Evolutionary conservation across 2,797 vertebrate genomes (phyloP), one percentile per base, ranked within the genome.

Genomic region (Aphelocoma californica): DNA sequence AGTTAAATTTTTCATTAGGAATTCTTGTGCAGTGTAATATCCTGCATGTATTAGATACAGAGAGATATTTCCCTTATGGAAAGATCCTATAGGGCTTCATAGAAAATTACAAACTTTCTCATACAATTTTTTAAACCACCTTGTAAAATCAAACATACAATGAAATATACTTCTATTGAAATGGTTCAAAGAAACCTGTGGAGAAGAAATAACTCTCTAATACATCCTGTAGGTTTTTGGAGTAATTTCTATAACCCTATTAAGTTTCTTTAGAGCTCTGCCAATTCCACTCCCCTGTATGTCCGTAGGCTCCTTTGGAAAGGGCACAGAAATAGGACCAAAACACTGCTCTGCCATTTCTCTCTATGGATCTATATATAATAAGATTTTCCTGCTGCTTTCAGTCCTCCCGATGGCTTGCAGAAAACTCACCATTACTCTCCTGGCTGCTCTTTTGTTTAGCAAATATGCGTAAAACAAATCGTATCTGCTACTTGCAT

Each of bases 1-100:
- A 94, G 96, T 95, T 94, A 96, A 96, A 71, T 95, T 97, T 97
- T 97, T 97, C 94, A 97, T 96, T 90, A 95, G 80, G 72, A 97
- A 93, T 97, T 97, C 90, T 96, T 93, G 77, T 92, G 79, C 91
- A 86, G 40, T 90, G 86, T 96, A 96, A 95, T 97, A 95, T 96
- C 61, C 47, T 96, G 82, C 51, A 81, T 84, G 78, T 50, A 93
- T 95, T 86, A 95, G 74, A 87, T 71, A 88, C 54, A 91, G 38
- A 82, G 28, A 88, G 53, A 91, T 93, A 95, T 93, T 96, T 92
- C 89, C 95, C 89, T 93, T 78, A 96, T 90, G 91, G 81, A 95
- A 92, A 96, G 93, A 83, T 81, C 72, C 85, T 94, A 83, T 81
- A 92, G 72, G 89, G 36, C 42, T 96, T 93, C 62, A 85, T 7